phyloP scores from a whole-genome alignment of 1,140 invertebrate species.

The Drosophila nigrodunni region DNA sequence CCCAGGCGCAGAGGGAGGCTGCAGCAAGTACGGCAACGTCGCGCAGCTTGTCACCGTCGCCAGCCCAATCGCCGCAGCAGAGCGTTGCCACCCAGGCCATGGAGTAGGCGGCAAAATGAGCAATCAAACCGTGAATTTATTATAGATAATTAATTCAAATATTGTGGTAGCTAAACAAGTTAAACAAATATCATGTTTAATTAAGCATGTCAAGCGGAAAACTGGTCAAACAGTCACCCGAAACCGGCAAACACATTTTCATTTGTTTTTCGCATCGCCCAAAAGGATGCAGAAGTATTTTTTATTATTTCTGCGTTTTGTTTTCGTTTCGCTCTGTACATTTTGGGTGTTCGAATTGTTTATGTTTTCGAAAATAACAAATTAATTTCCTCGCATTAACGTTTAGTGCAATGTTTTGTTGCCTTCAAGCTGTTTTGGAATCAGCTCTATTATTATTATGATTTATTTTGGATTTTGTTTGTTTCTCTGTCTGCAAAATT shows the following conservation, averaged over 20 bases:
- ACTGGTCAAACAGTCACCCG: slow-evolving; percentile 18
- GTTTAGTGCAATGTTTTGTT: slow-evolving; percentile 69
- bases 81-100: slow-evolving; percentile 60
- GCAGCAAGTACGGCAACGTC: slow-evolving; percentile 56
- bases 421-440: slow-evolving; percentile 50
- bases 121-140: slow-evolving; percentile 81
- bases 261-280: slow-evolving; percentile 5
- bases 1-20: slow-evolving; percentile 57
- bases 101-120: slow-evolving; percentile 51
- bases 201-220: slow-evolving; percentile 35
- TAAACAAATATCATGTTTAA: slow-evolving; percentile 50
- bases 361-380: slow-evolving; percentile 29
- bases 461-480: slow-evolving; percentile 23
- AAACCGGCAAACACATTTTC: slow-evolving; percentile 46
- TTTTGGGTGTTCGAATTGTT: slow-evolving; percentile 32
- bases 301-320: neutral
- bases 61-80: slow-evolving; percentile 72
- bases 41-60: slow-evolving; percentile 68
- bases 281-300: slow-evolving; percentile 19
- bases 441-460: slow-evolving; percentile 33
- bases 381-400: slow-evolving; percentile 39
- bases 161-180: slow-evolving; percentile 70
- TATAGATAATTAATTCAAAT: slow-evolving; percentile 74
- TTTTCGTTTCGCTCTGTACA: slow-evolving; percentile 43
- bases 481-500: slow-evolving; percentile 29